Evolutionary conservation across 2,797 vertebrate species (phyloP).

Genomic region (Sebastes reedi): DNA sequence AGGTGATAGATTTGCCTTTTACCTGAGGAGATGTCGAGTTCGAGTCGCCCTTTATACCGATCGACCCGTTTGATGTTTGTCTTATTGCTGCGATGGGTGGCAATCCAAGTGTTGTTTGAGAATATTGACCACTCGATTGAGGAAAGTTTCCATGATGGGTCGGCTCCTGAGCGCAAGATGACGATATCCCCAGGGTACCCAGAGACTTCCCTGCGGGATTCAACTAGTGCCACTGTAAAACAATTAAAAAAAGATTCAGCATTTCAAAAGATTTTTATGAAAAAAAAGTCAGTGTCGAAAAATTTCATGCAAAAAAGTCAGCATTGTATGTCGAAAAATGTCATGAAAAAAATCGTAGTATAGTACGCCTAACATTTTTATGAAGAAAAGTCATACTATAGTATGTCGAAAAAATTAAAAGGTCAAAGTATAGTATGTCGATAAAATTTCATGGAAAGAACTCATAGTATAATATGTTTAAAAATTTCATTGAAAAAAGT

Average conservation of each 20-base stretch:
- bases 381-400: no score
- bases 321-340: no score
- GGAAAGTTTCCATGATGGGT: background rate
- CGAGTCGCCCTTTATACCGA: slow-evolving; percentile 32
- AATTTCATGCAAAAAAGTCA: no score
- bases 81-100: rapidly evolving
- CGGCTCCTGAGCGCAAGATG: slow-evolving; percentile 21
- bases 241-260: background rate
- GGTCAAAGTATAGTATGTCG: no score
- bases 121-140: slow-evolving; percentile 62
- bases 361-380: no score
- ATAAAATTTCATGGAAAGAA: no score
- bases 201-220: rapidly evolving
- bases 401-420: no score
- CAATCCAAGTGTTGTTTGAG: slow-evolving; percentile 60
- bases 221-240: background rate
- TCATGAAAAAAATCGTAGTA: no score
- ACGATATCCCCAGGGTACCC: slow-evolving; percentile 12
- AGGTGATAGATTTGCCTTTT: background rate
- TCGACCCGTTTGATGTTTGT: rapidly evolving
- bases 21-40: slow-evolving; percentile 35
- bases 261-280: no score
- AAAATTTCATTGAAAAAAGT: no score
- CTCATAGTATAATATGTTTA: no score
- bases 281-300: no score